phyloP scores from a whole-genome alignment of 2,113 vertebrate species.

The Capreolus pygargus region DNA sequence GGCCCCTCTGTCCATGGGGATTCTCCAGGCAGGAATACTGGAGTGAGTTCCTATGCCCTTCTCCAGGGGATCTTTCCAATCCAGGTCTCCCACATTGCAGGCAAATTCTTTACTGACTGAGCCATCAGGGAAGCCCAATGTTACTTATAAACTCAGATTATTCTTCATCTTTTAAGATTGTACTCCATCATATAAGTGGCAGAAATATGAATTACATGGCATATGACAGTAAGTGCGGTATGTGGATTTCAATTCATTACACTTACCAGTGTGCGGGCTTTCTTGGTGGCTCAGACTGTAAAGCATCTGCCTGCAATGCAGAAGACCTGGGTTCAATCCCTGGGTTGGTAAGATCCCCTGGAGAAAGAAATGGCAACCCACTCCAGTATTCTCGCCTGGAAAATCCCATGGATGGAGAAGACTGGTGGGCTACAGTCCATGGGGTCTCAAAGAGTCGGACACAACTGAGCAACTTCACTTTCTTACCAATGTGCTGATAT shows the following conservation, averaged over 20 bases:
- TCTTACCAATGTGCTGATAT: not conserved
- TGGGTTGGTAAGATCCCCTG: not conserved
- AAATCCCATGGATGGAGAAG: not conserved
- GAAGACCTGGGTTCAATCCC: not conserved
- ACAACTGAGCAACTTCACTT: not conserved
- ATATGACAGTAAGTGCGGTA: not conserved
- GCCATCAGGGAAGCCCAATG: not conserved
- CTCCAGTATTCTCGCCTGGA: not conserved
- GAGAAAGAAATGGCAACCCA: not conserved
- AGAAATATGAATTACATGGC: not conserved
- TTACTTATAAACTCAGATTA: not conserved
- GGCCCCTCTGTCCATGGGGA: not conserved
- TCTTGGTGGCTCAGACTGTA: not conserved
- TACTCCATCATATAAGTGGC: not conserved
- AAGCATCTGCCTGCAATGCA: not conserved
- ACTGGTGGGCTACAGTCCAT: not conserved
- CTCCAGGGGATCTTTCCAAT: not conserved
- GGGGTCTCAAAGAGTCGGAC: not conserved
- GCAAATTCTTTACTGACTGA: not conserved
- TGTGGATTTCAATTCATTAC: constrained; percentile 8
- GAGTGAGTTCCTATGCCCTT: not conserved
- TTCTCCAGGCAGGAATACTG: not conserved
- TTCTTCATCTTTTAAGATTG: not conserved
- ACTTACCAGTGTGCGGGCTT: not conserved
- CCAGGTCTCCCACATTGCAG: not conserved